Percentiles rank a stretch among this genome's conserved stretches.
phyloP scores from a whole-genome alignment of 2,888 invertebrate species.

The Zeuzera pyrina region DNA sequence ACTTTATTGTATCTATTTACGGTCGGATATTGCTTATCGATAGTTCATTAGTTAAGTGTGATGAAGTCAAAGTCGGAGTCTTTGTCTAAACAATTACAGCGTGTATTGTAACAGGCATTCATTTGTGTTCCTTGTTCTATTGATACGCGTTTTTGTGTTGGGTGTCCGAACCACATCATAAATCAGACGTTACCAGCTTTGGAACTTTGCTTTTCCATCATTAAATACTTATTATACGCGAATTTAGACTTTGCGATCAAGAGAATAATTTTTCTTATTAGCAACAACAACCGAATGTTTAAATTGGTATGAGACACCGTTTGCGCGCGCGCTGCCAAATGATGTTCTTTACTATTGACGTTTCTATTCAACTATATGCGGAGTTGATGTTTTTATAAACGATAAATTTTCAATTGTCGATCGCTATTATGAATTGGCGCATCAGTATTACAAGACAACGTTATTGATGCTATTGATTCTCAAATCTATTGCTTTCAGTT shows the following conservation, averaged over 20 bases:
- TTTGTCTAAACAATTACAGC: slow-evolving; percentile 70
- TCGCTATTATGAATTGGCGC: slow-evolving; percentile 40
- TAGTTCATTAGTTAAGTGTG: slow-evolving; percentile 18
- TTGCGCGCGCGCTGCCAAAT: slow-evolving; percentile 41
- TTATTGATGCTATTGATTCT: slow-evolving; percentile 6
- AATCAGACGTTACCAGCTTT: slow-evolving; percentile 50
- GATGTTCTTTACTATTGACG: slow-evolving; percentile 51
- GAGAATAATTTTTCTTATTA: slow-evolving; percentile 8
- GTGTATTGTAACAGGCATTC: slow-evolving; percentile 62
- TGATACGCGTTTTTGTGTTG: slow-evolving; percentile 61
- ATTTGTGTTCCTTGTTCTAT: slow-evolving; percentile 67
- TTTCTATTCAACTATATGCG: slow-evolving; percentile 45
- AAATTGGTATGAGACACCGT: slow-evolving; percentile 15
- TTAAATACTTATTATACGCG: slow-evolving; percentile 5
- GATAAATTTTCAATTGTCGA: slow-evolving; percentile 55
- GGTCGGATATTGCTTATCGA: slow-evolving; percentile 15
- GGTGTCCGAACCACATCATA: slow-evolving; percentile 67
- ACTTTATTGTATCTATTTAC: slow-evolving; percentile 13
- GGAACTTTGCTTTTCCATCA: slow-evolving; percentile 23
- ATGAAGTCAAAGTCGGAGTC: slow-evolving; percentile 23
- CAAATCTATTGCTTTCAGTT: no score
- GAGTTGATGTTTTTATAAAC: slow-evolving; percentile 57
- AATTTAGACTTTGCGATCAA: slow-evolving; percentile 25
- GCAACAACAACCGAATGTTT: slow-evolving; percentile 10
- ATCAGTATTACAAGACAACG: slow-evolving; percentile 20